Evolutionary conservation across 2,113 vertebrate species (phyloP), one percentile per base, ranked within the genome.

Genomic region (Ploceus nigricollis): DNA sequence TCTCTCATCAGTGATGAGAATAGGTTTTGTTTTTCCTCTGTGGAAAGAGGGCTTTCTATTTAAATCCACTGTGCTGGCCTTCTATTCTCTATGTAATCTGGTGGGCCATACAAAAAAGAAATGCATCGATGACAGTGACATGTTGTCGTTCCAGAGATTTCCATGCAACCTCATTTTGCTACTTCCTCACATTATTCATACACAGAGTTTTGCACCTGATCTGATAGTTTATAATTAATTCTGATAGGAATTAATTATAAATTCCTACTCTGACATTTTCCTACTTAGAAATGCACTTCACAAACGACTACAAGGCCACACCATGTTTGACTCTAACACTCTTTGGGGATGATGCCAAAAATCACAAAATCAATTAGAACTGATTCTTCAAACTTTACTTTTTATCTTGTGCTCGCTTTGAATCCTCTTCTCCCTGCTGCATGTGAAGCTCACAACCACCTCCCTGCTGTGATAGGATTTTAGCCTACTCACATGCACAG

Each of bases 101-200:
- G 13, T 18, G 19, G 42, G 15, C 35, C 33, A 60, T 42, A 12
- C 30, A n/a, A 68, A 63, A 86, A 64, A 57, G 37, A 72, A 87
- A 72, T 16, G 1, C 7, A 27, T 44, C 0, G 1, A 8, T 25
- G 20, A 33, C 24, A 70, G 28, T 16, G 56, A 44, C 7, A 44
- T 2, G 2, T 19, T 89, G 45, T 64, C 5, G 71, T 40, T 82
- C 13, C 24, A 65, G 15, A 61, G 45, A 82, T 79, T 79, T 79
- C 35, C 42, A 24, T 50, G 17, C 15, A 39, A 60, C 6, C 3
- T 60, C 25, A 31, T 40, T 45, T 91, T 76, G 13, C 13, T 50
- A 2, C 71, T 83, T 89, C 20, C 23, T 89, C 13, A 15, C 31
- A 45, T 15, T 48, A 35, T 12, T 75, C 56, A 57, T 19, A 56